Base-by-base conservation (phyloP, 2,888 invertebrate genomes). In the Anarsia innoxiella region DNA sequence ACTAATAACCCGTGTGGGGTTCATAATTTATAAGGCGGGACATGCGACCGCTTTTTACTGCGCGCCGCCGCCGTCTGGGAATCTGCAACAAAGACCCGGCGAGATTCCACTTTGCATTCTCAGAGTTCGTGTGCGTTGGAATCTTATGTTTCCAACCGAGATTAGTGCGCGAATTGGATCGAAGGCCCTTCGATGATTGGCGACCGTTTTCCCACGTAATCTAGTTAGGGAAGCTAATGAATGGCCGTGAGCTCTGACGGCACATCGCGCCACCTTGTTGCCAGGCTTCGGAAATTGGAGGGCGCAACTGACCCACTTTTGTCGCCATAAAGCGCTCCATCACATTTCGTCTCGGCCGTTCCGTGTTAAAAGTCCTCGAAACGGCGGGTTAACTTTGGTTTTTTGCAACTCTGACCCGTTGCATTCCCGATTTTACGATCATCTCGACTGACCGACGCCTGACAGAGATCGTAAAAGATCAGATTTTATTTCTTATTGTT, bases 401-500 rank as follows among this genome's bases (percentile, higher is more conserved):
- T 73, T 79, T 76, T 66, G 65, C 64, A 55, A 57, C 67, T 54
- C 51, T 56, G 56, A 51, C 62, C 76, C 77, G 77, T 80, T 80
- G 80, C 80, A 80, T 80, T 79, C 76, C 71, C 69, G 51, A 49
- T 53, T 80, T 83, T 78, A 82, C 73, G 80, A 76, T 42, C 73
- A 60, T 59, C 66, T 66, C 68, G 57, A 52, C 68, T 65, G 77
- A 72, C 75, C 76, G 66, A 70, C 63, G 75, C 56, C 71, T 75
- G 78, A 76, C 80, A 70, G 66, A 56, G 66, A 57, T 80, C 83
- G 79, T 83, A 82, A 84, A 84, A 73, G 78, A 68, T 61, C 73
- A 61, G 56, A 78, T 79, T 84, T 83, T 83, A 84, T 79, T 76
- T 75, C 82, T 83, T 82, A 84, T 84, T 84, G 84, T 83, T 80